Base-by-base conservation (phyloP, 2,888 invertebrate species). In the Drosophila ustulata region DNA sequence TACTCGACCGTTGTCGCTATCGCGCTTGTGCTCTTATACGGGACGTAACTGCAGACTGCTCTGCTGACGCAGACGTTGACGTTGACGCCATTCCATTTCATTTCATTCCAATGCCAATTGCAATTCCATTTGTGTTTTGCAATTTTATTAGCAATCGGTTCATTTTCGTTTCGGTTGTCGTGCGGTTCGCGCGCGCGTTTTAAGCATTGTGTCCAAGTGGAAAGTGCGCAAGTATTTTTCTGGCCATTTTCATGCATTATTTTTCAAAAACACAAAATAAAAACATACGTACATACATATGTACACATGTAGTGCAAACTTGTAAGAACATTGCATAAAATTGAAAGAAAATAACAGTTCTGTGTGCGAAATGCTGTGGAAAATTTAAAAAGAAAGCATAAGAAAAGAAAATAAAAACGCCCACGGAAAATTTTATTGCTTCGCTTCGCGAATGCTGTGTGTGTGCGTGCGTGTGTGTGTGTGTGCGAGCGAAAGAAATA, bases 91-190 rank as follows among this genome's bases (percentile, higher is more conserved):
- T 75, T 61, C 57, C 72, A 62, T 67, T 71, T 62, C 49, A 43
- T 66, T 58, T 49, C 59, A 52, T 61, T 23, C 43, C 37, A 26
- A 55, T 55, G 23, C 8, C 25, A 13, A 13, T 39, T 11, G 4
- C 5, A 41, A 41, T 41, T 41, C 39, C 39, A 41, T 41, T 41
- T 6, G 39, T 18, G 7, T 11, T 49, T 55, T 46, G 58, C 50
- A 30, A 57, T 49, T 37, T 45, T 67, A 49, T 67, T 51, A 59
- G 56, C 43, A 51, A 11, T 57, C 7, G 65, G 43, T 5, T 76
- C 77, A 76, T 76, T 76, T 77, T 73, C 76, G 77, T 73, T 76
- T 76, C 66, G 77, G 50, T 53, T 66, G 72, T 69, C 77, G 76
- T 77, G 73, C 73, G 77, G 66, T 66, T 57, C 61, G 47, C 77